Conservation (phyloP, 2,113 vertebrate species). For the Elachura formosa region DNA sequence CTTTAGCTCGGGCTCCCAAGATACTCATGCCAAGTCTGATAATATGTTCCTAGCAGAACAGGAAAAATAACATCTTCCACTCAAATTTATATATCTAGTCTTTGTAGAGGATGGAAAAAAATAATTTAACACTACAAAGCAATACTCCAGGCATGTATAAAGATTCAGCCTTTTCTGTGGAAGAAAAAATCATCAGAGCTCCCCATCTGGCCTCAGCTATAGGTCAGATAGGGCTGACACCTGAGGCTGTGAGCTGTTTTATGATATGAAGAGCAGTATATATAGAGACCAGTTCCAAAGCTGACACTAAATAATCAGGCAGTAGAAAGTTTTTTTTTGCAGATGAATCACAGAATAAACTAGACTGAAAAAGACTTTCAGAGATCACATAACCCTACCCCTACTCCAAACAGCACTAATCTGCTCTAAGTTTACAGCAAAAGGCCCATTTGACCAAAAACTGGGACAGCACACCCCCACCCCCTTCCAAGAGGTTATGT, state of each 20-base stretch:
- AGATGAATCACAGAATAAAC: not conserved
- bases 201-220: not conserved
- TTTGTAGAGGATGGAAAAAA: not conserved
- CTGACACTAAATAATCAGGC: not conserved
- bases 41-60: not conserved
- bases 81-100: not conserved
- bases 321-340: not conserved
- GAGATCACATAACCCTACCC: not conserved
- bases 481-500: not conserved
- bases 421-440: not conserved
- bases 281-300: not conserved
- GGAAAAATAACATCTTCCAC: not conserved
- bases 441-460: too few relatives aligned
- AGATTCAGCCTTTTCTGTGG: not conserved
- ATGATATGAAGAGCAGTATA: not conserved
- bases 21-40: not conserved
- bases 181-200: not conserved
- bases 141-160: not conserved
- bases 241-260: fast-evolving
- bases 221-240: not conserved
- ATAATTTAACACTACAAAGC: not conserved
- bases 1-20: constrained; percentile 9
- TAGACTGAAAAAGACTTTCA: not conserved
- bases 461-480: not conserved
- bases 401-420: fast-evolving